phyloP scores from a whole-genome alignment of 2,888 invertebrate species.

The Eilema griseolum region DNA sequence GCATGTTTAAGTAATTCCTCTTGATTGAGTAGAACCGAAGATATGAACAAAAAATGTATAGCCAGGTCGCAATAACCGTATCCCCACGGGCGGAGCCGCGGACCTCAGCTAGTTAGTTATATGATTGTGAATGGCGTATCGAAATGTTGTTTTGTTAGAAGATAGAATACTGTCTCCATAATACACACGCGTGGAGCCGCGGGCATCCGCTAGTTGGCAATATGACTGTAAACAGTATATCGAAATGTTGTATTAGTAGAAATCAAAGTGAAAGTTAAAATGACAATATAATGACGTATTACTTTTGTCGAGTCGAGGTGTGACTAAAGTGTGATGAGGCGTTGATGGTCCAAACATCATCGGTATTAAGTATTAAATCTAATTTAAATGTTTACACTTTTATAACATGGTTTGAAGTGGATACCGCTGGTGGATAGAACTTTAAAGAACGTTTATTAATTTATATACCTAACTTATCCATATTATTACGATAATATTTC shows the following conservation, averaged over 20 bases:
- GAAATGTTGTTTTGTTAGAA: conserved; percentile 14
- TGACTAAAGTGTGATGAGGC: neutral
- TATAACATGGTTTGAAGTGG: too few species aligned
- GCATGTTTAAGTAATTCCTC: too few species aligned
- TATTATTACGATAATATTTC: too few species aligned
- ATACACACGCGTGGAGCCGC: too few species aligned
- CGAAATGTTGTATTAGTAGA: conserved; percentile 16
- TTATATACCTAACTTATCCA: too few species aligned
- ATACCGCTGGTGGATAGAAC: too few species aligned
- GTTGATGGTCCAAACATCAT: neutral
- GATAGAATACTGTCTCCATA: too few species aligned
- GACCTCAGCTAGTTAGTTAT: neutral
- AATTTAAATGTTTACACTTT: neutral
- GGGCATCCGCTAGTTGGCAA: neutral
- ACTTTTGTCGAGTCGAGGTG: conserved; percentile 2
- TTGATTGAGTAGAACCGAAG: too few species aligned
- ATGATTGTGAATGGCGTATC: conserved; percentile 19
- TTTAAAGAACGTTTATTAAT: too few species aligned
- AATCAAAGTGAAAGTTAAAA: conserved; percentile 30
- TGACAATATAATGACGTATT: neutral
- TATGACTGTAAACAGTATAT: conserved; percentile 16
- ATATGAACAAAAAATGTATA: too few species aligned
- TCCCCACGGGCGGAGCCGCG: too few species aligned
- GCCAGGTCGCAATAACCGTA: too few species aligned
- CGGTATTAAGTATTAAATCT: neutral